These are phyloP conservation scores for Polymixis flavicincta DNA, from an alignment of 2,888 invertebrate genomes.

Conservation along the genomic window DNA sequence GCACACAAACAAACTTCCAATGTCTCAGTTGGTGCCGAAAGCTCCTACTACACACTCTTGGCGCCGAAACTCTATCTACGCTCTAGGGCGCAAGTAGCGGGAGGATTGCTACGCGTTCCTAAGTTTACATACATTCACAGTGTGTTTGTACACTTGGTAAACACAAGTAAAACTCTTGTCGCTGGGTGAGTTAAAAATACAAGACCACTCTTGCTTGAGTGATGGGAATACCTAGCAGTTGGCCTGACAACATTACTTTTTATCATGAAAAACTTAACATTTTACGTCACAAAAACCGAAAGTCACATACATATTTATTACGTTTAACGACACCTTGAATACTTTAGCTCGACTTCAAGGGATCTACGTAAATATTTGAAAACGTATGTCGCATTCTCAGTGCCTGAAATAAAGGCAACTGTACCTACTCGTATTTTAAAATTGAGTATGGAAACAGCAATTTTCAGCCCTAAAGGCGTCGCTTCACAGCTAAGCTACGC, in stretches of 20 bases:
- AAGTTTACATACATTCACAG: too few species aligned
- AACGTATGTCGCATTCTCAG: background rate
- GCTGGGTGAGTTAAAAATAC: background rate
- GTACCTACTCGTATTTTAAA: background rate
- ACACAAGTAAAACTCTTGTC: too few species aligned
- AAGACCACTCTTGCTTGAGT: background rate
- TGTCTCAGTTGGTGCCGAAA: too few species aligned
- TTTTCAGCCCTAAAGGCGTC: too few species aligned
- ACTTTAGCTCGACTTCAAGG: background rate
- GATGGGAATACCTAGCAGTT: background rate
- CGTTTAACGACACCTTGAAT: background rate
- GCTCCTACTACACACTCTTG: too few species aligned
- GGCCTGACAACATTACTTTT: background rate
- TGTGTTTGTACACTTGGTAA: too few species aligned
- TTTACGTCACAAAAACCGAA: conserved; percentile 1
- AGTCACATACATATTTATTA: conserved; percentile 8
- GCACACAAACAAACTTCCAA: too few species aligned
- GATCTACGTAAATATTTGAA: background rate
- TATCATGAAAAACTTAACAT: background rate
- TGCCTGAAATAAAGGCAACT: background rate
- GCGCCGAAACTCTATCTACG: too few species aligned
- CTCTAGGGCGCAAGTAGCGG: too few species aligned
- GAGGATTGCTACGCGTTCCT: too few species aligned
- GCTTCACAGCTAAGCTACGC: too few species aligned
- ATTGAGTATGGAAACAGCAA: background rate